A percentile compares a stretch with the other conserved stretches of the same genome.
Evolutionary conservation across 2,888 invertebrate genomes (phyloP).

Genomic region (Heliconius erato): DNA sequence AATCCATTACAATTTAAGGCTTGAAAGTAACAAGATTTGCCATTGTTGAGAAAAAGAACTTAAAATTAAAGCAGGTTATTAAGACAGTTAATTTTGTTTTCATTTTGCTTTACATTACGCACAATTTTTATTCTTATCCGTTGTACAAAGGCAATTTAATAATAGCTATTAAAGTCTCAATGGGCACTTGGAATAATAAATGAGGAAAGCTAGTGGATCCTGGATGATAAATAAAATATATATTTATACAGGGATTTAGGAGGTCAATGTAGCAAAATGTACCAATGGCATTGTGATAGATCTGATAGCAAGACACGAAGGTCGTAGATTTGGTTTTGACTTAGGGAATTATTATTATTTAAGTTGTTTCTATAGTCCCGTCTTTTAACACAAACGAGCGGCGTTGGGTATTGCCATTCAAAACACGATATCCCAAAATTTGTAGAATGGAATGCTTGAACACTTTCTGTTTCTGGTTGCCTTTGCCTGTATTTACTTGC

Average conservation of each 20-base stretch:
- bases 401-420: no score
- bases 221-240: not conserved
- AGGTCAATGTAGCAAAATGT: not conserved
- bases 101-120: not conserved
- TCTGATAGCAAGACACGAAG: no score
- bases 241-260: not conserved
- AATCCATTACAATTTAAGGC: not conserved
- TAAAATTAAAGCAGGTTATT: not conserved
- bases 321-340: no score
- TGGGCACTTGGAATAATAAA: no score
- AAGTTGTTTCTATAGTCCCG: no score
- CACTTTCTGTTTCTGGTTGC: no score
- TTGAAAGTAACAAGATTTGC: not conserved
- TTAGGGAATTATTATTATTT: no score
- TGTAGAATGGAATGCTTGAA: no score
- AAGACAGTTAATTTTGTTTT: not conserved
- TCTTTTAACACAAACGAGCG: no score
- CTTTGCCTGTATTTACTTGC: no score
- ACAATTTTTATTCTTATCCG: not conserved
- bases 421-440: no score
- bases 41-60: slow-evolving; percentile 1
- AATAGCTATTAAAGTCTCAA: slow-evolving; percentile 2
- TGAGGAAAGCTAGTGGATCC: not conserved
- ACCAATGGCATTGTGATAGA: no score
- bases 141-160: slow-evolving; percentile 5